These are phyloP conservation scores for Corydoras sp. DNA, from an alignment of 2,113 vertebrate species.

Conservation along the genomic window DNA sequence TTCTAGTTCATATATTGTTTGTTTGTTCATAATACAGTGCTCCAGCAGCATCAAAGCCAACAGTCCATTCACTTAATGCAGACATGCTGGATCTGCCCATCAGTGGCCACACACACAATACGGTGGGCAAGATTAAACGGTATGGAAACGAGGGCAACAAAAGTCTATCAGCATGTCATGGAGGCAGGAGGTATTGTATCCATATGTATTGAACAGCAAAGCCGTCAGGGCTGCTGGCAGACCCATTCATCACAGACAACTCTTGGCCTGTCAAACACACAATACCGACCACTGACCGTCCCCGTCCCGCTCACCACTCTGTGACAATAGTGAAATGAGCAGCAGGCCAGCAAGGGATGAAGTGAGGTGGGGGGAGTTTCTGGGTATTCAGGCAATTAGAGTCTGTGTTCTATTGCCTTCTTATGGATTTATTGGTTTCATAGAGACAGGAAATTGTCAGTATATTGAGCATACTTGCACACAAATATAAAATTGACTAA, in stretches of 20 bases:
- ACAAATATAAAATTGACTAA: no score
- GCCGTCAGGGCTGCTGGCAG: constrained; percentile 69
- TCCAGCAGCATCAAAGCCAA: constrained; percentile 7
- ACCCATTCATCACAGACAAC: constrained; percentile 74
- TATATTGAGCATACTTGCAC: no score
- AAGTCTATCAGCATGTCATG: constrained; percentile 68
- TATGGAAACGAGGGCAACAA: constrained; percentile 68
- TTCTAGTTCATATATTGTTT: constrained; percentile 1
- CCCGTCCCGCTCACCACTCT: constrained; percentile 50
- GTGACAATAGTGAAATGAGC: constrained; percentile 68
- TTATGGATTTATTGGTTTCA: no score
- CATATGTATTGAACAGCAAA: constrained; percentile 73
- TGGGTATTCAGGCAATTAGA: background rate
- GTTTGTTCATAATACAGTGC: constrained; percentile 33
- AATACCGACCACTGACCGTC: constrained; percentile 52
- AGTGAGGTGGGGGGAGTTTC: constrained; percentile 52
- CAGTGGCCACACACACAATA: constrained; percentile 57
- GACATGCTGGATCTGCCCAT: constrained; percentile 52
- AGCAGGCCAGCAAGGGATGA: constrained; percentile 57
- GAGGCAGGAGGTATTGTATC: constrained; percentile 71
- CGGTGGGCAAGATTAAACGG: constrained; percentile 62
- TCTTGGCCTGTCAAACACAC: constrained; percentile 66
- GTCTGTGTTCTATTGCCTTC: background rate
- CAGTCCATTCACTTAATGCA: constrained; percentile 35
- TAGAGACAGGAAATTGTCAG: no score